Evolutionary conservation across 92 coral and sea anemone species (phyloP), one percentile per base, ranked within the genome.

Genomic region (Meandrina meandrites): DNA sequence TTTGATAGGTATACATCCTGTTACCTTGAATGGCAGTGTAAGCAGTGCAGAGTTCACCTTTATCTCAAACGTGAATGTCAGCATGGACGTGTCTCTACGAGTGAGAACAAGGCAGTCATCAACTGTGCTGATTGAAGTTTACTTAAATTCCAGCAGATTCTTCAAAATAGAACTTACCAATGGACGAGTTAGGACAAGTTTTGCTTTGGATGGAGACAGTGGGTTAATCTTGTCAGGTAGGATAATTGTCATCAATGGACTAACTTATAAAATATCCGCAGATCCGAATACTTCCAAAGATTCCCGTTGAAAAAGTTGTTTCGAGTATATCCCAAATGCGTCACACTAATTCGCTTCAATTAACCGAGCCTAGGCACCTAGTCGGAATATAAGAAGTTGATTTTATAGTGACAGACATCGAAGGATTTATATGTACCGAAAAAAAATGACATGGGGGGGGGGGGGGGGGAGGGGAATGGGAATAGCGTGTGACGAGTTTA

Each of bases 21-120:
- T 88, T 0, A 93, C 99, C 17, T 91, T 97, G 36, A 97, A 97
- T 85, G 91, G 86, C 67, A 93, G 96, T 32, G 88, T 79, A 67
- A 95, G 90, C 53, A 74, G 87, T 18, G 94, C 91, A 35, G 66
- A 86, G 48, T 97, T 91, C 89, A 90, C 80, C 8, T 84, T 90
- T 22, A 58, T 75, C 45, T 76, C 93, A 48, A 89, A 35, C 64
- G 81, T 82, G 31, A 48, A 68, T 83, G 81, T 94, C 21, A 76
- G 86, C 21, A 58, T 80, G 7, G 66, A 74, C 60, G 78, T 86
- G 19, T 86, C 96, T 10, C 69, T 91, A 21, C 83, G 82, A 62
- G 81, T 93, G 67, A 91, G 98, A 34, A 93, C 99, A 54, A 93
- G 99, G 72, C 92, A 92, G 81, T 60, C 69, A 24, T 24, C 81